These are phyloP conservation scores for Mesoclemmys tuberculata DNA, from an alignment of 2,113 vertebrate genomes.

Conservation along the genomic window DNA sequence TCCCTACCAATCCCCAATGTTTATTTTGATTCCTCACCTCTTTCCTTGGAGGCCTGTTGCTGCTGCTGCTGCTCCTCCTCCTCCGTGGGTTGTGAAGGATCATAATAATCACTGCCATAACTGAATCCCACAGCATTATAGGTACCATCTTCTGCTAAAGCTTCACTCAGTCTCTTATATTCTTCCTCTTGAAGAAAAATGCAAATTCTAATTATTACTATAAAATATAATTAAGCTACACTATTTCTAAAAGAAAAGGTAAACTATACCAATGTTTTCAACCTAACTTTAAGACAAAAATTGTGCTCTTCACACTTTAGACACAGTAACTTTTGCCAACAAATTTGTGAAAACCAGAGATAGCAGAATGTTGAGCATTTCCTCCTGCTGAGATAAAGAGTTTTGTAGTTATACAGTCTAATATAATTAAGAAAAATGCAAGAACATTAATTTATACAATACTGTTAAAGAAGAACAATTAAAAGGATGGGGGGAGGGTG, in stretches of 20 bases:
- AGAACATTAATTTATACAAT: conserved; percentile 60
- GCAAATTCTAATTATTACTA: conserved; percentile 55
- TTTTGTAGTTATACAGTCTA: conserved; percentile 65
- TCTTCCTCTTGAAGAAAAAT: conserved; percentile 94
- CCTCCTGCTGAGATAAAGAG: conserved; percentile 74
- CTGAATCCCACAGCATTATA: conserved; percentile 94
- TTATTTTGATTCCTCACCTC: conserved; percentile 76
- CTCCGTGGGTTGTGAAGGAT: conserved; percentile 97
- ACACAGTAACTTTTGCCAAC: conserved; percentile 58
- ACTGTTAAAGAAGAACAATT: conserved; percentile 79
- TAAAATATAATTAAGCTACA: conserved; percentile 5
- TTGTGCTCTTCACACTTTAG: conserved; percentile 43
- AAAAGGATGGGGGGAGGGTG: conserved; percentile 60
- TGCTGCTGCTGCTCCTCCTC: conserved; percentile 86
- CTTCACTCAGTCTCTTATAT: conserved; percentile 97
- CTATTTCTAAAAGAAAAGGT: conserved; percentile 22
- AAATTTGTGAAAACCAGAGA: conserved; percentile 53
- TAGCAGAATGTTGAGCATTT: conserved; percentile 65
- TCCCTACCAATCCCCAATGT: not conserved
- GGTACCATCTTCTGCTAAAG: conserved; percentile 93
- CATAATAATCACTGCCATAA: conserved; percentile 97
- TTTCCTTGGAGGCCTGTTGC: conserved; percentile 78
- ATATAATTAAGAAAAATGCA: conserved; percentile 58
- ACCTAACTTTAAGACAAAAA: conserved; percentile 64
- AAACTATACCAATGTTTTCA: conserved; percentile 30